phyloP scores from a whole-genome alignment of 1,140 invertebrate species.

The Tetragnatha versicolor region DNA sequence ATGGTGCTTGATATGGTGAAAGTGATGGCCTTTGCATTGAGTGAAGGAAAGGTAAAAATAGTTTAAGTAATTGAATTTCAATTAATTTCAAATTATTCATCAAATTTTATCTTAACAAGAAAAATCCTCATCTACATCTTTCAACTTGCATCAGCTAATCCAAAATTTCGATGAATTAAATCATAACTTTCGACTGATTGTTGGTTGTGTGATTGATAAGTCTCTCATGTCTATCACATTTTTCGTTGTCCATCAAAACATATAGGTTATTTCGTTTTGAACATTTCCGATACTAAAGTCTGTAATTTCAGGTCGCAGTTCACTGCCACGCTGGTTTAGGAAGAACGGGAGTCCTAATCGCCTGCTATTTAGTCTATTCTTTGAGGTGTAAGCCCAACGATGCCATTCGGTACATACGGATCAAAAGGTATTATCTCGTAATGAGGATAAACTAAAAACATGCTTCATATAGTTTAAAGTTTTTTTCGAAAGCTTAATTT shows the following conservation, averaged over 20 bases:
- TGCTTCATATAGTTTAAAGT: too few relatives aligned
- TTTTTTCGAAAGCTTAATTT: too few relatives aligned
- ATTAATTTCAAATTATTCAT: not conserved
- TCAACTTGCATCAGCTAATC: not conserved
- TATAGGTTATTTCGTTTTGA: too few relatives aligned
- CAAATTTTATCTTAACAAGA: not conserved
- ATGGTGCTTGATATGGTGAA: slow-evolving; percentile 86
- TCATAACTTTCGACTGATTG: too few relatives aligned
- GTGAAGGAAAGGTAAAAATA: slow-evolving; percentile 75
- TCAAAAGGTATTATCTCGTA: slow-evolving; percentile 71
- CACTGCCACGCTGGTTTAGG: slow-evolving; percentile 90
- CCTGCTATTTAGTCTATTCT: slow-evolving; percentile 83
- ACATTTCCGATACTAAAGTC: too few relatives aligned
- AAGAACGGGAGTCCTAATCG: slow-evolving; percentile 84
- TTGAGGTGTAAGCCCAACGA: slow-evolving; percentile 78
- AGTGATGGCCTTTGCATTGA: slow-evolving; percentile 82
- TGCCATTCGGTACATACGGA: slow-evolving; percentile 81
- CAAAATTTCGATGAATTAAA: too few relatives aligned
- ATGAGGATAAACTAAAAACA: too few relatives aligned
- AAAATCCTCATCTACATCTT: not conserved
- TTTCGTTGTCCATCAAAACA: too few relatives aligned
- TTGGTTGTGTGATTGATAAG: too few relatives aligned
- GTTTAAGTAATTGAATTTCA: not conserved
- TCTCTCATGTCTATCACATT: too few relatives aligned
- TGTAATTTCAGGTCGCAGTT: slow-evolving; percentile 71